Base-by-base conservation (phyloP, 1,140 invertebrate species). In the Cataglyphis hispanica region DNA sequence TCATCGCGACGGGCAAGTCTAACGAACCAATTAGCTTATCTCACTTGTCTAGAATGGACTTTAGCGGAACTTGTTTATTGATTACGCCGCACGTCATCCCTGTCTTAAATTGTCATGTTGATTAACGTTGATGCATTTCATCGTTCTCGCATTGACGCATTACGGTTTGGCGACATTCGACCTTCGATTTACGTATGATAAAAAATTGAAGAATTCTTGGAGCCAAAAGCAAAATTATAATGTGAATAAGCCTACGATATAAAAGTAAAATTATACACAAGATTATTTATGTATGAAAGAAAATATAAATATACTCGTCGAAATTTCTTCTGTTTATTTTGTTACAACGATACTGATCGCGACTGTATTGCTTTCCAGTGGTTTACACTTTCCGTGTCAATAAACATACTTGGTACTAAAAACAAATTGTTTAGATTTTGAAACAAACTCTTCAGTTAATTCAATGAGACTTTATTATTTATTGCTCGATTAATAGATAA, bases 111-210 rank as follows among this genome's bases (percentile, higher is more conserved):
- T 34, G 43, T n/a, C n/a, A n/a, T n/a, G n/a, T 64, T 50, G 31
- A 78, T 85, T 78, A 60, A 84, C 31, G 58, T 37, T 84, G 77
- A 85, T 84, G 61, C 46, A 46, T 64, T 64, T 76, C 22, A 22
- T 40, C 46, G 31, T 1, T 22, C 37, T 34, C 19, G 22, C 11
- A 7, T 1, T 37, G 19, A 53, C 2, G 6, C 50, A 40, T 10
- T 46, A 25, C 5, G 31, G n/a, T 40, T 40, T 8, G 3, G 2
- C 16, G 40, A 31, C 25, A 46, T 56, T 50, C 22, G 69, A n/a
- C n/a, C 37, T 69, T 8, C 4, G 16, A 70, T 70, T 10, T 58
- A 25, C 22, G 11, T 80, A 8, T 11, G 64, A 19, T 40, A 3
- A 40, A 22, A 67, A 22, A 67, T 6, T 40, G 34, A 11, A 63